Conservation (phyloP, 2,797 vertebrate genomes). For the Leuciscus waleckii region DNA sequence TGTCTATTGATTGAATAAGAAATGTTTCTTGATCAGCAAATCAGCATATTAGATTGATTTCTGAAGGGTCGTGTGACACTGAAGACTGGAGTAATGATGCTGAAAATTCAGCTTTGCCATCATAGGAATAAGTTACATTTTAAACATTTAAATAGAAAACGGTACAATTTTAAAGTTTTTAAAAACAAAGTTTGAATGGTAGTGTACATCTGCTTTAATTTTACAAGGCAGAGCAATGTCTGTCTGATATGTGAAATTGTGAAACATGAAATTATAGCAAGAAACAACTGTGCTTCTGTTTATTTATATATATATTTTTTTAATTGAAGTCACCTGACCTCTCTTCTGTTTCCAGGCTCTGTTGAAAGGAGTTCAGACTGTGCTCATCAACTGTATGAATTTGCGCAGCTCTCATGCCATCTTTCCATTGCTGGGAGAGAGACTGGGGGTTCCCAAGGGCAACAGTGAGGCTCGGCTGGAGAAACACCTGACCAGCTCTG, state of each 20-base stretch:
- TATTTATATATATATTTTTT: too few relatives aligned
- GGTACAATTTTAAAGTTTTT: too few relatives aligned
- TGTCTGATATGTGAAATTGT: neutral
- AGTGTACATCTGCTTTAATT: neutral
- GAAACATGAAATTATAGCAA: neutral
- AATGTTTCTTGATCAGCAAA: neutral
- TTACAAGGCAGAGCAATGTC: neutral
- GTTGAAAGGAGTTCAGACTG: constrained; percentile 72
- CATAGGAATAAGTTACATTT: neutral
- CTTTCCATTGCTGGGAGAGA: constrained; percentile 85
- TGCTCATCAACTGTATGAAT: constrained; percentile 94
- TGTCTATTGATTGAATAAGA: neutral
- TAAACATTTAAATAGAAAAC: too few relatives aligned
- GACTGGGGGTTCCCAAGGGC: constrained; percentile 73
- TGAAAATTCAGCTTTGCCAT: neutral
- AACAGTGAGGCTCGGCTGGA: constrained; percentile 75
- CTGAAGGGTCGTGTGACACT: neutral
- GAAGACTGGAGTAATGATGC: neutral
- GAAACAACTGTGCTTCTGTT: neutral
- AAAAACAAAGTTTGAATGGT: neutral
- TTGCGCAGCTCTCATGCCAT: constrained; percentile 85
- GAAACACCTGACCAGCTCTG: constrained; percentile 79
- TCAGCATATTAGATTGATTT: neutral
- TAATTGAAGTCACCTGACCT: neutral
- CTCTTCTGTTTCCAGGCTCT: constrained; percentile 72